Evolutionary conservation across 2,888 invertebrate species (phyloP).

Genomic region (Caenorhabditis macrosperma): DNA sequence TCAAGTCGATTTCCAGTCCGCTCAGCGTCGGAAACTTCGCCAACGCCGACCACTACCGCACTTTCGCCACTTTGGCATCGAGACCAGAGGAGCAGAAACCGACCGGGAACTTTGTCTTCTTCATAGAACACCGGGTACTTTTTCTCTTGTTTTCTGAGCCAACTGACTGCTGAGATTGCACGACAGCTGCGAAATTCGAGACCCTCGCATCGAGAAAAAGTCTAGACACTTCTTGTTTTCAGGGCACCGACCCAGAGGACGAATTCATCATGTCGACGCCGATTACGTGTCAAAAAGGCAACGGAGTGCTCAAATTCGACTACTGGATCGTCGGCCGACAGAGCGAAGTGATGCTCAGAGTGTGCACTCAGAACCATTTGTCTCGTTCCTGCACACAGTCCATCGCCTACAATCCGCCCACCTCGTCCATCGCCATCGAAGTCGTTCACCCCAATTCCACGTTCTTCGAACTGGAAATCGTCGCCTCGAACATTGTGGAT

Average conservation of each 20-base stretch:
- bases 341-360: constrained; percentile 62
- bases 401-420: constrained; percentile 62
- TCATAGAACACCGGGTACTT: constrained; percentile 65
- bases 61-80: constrained; percentile 55
- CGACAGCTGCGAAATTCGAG: not conserved
- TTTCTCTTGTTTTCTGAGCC: not conserved
- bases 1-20: constrained; percentile 59
- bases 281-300: constrained; percentile 73
- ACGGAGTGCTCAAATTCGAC: constrained; percentile 71
- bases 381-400: constrained; percentile 73
- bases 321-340: constrained; percentile 72
- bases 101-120: constrained; percentile 65
- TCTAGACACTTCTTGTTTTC: constrained; percentile 9
- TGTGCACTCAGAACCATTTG: constrained; percentile 71
- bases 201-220: not conserved
- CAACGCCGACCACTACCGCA: constrained; percentile 49
- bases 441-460: constrained; percentile 73
- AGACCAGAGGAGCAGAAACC: constrained; percentile 57
- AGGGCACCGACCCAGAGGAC: constrained; percentile 60
- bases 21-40: constrained; percentile 60
- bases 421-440: constrained; percentile 67
- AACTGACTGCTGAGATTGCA: not conserved
- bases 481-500: constrained; percentile 66
- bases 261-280: constrained; percentile 71
- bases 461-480: constrained; percentile 70